A percentile compares a stretch with the other conserved stretches of the same genome.
phyloP scores from a whole-genome alignment of 2,113 vertebrate genomes.

The Leucoraja erinaceus region DNA sequence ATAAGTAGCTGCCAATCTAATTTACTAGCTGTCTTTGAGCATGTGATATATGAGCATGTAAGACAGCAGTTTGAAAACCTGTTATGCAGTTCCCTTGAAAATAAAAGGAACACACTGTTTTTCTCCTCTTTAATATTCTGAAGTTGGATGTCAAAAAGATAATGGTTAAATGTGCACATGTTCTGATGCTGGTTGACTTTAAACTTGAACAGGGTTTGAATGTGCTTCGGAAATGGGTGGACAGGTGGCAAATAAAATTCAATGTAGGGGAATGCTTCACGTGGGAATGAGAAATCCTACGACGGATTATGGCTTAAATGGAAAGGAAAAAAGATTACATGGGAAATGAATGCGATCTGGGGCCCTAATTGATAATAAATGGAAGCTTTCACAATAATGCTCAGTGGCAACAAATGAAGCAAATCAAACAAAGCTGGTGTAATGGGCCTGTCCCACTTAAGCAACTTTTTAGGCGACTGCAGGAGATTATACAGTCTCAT shows the following conservation, averaged over 20 bases:
- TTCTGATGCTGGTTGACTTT: not conserved
- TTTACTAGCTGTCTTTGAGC: not conserved
- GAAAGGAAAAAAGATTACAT: not conserved
- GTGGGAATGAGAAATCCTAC: not conserved
- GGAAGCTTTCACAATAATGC: not conserved
- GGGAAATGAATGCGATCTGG: not conserved
- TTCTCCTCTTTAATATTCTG: not conserved
- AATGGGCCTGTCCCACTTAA: too few relatives aligned
- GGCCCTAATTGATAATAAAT: constrained; percentile 30
- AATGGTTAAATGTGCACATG: constrained; percentile 6
- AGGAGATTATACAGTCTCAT: too few relatives aligned
- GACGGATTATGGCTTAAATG: constrained; percentile 27
- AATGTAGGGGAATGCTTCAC: not conserved
- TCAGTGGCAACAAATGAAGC: not conserved
- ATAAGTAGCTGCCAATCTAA: not conserved
- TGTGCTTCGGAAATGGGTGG: not conserved
- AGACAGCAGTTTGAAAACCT: not conserved
- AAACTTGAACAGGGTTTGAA: constrained; percentile 2
- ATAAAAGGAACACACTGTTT: not conserved
- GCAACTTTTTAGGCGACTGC: too few relatives aligned
- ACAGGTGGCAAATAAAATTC: constrained; percentile 4
- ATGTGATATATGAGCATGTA: not conserved
- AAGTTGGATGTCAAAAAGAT: not conserved
- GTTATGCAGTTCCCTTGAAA: not conserved
- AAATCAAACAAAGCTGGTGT: not conserved